phyloP scores from a whole-genome alignment of 2,888 invertebrate genomes.

The Morinoia aosen region DNA sequence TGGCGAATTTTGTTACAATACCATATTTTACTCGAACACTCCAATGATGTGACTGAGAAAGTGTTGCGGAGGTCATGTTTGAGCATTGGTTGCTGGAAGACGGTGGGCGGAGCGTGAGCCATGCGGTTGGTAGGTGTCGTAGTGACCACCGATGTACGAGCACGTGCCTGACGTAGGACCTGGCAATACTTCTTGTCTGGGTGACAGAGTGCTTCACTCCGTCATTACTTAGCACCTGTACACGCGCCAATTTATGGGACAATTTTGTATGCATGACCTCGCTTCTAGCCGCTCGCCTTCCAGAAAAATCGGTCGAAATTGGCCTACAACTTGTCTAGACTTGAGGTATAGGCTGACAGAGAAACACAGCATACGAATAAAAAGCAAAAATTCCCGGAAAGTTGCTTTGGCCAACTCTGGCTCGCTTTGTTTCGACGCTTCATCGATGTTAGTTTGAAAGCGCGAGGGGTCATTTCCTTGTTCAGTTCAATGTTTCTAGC shows the following conservation, averaged over 20 bases:
- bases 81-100: not conserved
- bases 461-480: not conserved
- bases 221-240: not conserved
- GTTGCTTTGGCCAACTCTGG: not conserved
- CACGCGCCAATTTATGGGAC: not conserved
- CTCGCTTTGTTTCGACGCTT: not conserved
- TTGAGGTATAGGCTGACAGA: not conserved
- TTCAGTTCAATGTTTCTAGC: not conserved
- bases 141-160: not conserved
- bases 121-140: not conserved
- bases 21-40: not conserved
- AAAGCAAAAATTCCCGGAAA: not conserved
- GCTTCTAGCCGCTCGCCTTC: not conserved
- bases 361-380: not conserved
- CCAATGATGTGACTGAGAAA: too few species aligned
- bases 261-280: not conserved
- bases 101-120: not conserved
- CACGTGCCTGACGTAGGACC: not conserved
- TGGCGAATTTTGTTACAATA: not conserved
- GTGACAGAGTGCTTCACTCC: not conserved
- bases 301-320: not conserved
- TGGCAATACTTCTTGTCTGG: not conserved
- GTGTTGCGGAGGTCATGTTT: not conserved
- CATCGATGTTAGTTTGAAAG: not conserved
- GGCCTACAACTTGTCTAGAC: not conserved